Evolutionary conservation across 1,140 invertebrate species (phyloP).

Genomic region (Asobara japonica): DNA sequence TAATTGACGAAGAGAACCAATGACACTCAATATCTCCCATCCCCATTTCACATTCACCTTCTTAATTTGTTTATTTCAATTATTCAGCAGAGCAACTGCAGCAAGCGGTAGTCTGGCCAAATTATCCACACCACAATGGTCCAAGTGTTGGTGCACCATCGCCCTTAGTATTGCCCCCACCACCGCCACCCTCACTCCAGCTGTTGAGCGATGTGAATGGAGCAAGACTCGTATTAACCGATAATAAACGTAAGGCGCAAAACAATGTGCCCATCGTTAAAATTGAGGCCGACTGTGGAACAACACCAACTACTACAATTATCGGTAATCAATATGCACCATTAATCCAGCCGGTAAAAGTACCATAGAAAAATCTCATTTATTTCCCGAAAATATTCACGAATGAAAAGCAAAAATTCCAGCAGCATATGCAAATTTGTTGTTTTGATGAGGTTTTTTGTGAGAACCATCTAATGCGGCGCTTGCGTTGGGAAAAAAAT

Average conservation of each 20-base stretch:
- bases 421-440: no score
- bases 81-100: conserved; percentile 74
- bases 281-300: conserved; percentile 71
- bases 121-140: conserved; percentile 67
- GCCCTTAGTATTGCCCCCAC: conserved; percentile 70
- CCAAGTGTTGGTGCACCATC: conserved; percentile 65
- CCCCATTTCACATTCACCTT: not conserved
- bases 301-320: conserved; percentile 56
- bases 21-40: not conserved
- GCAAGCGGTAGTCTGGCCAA: conserved; percentile 79
- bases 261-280: conserved; percentile 73
- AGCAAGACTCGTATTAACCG: conserved; percentile 59
- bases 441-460: no score
- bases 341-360: not conserved
- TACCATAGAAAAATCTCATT: not conserved
- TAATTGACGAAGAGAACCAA: no score
- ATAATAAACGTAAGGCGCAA: conserved; percentile 72
- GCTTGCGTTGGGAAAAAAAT: no score
- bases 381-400: no score
- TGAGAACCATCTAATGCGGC: no score
- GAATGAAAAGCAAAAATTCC: no score
- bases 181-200: conserved; percentile 72
- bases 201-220: conserved; percentile 70
- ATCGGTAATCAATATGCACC: conserved; percentile 50
- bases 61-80: conserved; percentile 15